Evolutionary conservation across 2,113 vertebrate species (phyloP), one percentile per base, ranked within the genome.

Genomic region (Stictonetta naevosa): DNA sequence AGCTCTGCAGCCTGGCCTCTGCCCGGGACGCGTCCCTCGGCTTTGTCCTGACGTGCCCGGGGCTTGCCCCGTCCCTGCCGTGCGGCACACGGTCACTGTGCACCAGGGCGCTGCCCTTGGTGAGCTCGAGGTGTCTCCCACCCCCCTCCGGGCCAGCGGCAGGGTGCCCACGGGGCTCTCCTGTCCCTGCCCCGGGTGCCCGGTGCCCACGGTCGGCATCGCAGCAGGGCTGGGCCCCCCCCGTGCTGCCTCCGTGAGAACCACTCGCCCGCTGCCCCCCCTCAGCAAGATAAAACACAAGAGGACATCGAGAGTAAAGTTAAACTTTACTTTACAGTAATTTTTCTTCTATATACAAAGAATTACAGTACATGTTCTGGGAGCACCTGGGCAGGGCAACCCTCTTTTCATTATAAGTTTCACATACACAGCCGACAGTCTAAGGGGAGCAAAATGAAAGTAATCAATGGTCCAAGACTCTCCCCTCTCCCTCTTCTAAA

Each of bases 251-350:
- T 26, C 60, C 23, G 15, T 8, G 8, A 4, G 53, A 2, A 16
- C 53, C 53, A 3, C 53, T 8, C 53, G 28, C 53, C 53, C 28
- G 26, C 48, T 19, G 34, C 34, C 26, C 36, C 19, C 13, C 19
- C 53, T 95, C 36, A 56, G 96, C 92, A 95, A 98, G 95, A 98
- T 95, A 98, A 97, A 97, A 97, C 97, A 98, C 97, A 97, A 96
- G 95, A 97, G 96, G 97, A 97, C 97, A 94, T 95, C 96, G 92
- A 97, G 98, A 98, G 98, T 98, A 98, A 98, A 98, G 98, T 98
- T 98, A 98, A 98, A 99, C 98, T 99, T 98, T 98, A 98, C 98
- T 98, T 98, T 98, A 98, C 98, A 98, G 97, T 98, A 98, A 97
- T 98, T 96, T 98, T 98, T 97, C 96, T 97, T 98, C 98, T 99